phyloP scores from a whole-genome alignment of 2,888 invertebrate species.

The Meta bourneti region DNA sequence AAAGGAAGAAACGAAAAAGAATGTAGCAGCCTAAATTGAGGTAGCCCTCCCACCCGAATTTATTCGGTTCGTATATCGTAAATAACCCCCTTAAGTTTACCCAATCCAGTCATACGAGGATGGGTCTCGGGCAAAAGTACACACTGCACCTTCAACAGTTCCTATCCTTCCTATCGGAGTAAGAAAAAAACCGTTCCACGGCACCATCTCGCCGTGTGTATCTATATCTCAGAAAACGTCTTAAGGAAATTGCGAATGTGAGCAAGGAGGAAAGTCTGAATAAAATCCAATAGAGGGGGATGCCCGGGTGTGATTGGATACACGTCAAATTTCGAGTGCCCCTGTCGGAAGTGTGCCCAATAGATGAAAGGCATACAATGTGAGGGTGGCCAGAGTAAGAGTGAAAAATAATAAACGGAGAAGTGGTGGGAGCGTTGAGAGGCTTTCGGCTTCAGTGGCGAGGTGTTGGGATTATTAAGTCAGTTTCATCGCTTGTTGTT shows the following conservation, averaged over 20 bases:
- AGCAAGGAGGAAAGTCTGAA: neutral
- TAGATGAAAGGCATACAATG: slow-evolving; percentile 1
- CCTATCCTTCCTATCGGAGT: neutral
- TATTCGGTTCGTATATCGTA: neutral
- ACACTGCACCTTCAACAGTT: neutral
- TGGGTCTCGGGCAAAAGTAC: neutral
- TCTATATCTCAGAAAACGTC: neutral
- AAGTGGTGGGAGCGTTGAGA: neutral
- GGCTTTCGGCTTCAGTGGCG: neutral
- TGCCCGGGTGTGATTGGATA: neutral
- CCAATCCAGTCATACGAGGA: neutral
- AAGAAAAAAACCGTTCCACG: neutral
- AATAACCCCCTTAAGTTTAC: slow-evolving; percentile 26
- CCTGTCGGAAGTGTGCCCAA: neutral
- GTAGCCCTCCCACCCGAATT: neutral
- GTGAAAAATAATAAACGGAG: neutral
- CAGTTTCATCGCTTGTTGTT: too few relatives aligned
- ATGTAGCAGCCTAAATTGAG: neutral
- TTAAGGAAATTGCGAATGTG: slow-evolving; percentile 2
- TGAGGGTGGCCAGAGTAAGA: neutral
- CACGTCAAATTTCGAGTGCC: slow-evolving; percentile 20
- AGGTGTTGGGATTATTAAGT: neutral
- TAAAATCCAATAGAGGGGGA: slow-evolving; percentile 27
- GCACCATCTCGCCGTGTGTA: too few relatives aligned
- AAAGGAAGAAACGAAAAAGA: neutral